Conservation (phyloP, 2,888 invertebrate genomes). For the Malthinus seriepunctatus region DNA sequence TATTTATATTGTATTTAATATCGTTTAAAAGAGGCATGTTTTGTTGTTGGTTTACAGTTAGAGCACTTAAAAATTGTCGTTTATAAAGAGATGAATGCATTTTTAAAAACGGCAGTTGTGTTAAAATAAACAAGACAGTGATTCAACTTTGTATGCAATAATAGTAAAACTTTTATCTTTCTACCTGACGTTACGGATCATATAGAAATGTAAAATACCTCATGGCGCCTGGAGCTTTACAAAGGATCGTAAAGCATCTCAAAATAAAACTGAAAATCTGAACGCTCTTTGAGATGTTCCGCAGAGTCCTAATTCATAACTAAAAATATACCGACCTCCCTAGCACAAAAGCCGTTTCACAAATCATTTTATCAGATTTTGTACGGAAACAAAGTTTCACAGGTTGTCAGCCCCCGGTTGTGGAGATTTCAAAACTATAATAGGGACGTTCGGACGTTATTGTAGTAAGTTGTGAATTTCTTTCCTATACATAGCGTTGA, state of each 20-base stretch:
- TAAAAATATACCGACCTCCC: constrained; percentile 14
- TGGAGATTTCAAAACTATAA: constrained; percentile 6
- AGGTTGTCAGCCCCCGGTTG: constrained; percentile 12
- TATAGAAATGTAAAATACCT: constrained; percentile 33
- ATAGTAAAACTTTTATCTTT: constrained; percentile 27
- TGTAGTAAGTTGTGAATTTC: not conserved
- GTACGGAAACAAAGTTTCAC: constrained; percentile 20
- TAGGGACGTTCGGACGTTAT: constrained; percentile 9
- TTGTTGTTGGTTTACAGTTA: not conserved
- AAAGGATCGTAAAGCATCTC: constrained; percentile 33
- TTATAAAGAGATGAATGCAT: constrained; percentile 6
- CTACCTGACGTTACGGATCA: constrained; percentile 18
- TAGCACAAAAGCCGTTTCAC: constrained; percentile 24
- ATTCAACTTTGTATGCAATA: constrained; percentile 23
- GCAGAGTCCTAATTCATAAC: constrained; percentile 18
- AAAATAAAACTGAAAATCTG: constrained; percentile 19
- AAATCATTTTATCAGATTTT: constrained; percentile 34
- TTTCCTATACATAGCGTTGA: too few species aligned
- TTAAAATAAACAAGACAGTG: constrained; percentile 15
- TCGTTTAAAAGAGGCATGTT: too few species aligned
- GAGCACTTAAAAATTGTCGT: constrained; percentile 1
- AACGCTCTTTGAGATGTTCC: constrained; percentile 17
- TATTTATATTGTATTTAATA: too few species aligned
- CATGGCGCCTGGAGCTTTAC: constrained; percentile 30
- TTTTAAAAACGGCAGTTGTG: constrained; percentile 14